Conservation (phyloP, 1,140 invertebrate species). For the Atta texana region DNA sequence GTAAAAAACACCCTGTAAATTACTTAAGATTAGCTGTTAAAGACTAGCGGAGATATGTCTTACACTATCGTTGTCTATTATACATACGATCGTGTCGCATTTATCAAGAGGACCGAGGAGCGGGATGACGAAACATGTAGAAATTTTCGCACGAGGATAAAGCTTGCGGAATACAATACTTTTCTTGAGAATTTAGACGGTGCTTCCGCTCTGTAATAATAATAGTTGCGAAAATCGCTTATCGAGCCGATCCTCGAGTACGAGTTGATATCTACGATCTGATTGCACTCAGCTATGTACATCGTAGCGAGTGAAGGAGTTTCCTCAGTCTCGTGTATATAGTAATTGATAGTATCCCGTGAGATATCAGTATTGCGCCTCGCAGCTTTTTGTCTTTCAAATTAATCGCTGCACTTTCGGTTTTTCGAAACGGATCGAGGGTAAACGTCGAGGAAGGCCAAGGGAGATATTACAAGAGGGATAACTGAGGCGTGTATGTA, state of each 20-base stretch:
- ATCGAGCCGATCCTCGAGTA: slow-evolving; percentile 25
- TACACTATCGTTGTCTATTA: slow-evolving; percentile 80
- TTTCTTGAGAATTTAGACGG: slow-evolving; percentile 34
- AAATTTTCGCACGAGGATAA: slow-evolving; percentile 51
- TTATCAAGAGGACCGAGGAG: slow-evolving; percentile 54
- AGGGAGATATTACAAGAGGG: background rate
- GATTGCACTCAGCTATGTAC: slow-evolving; percentile 19
- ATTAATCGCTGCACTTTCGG: slow-evolving; percentile 35
- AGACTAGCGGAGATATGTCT: slow-evolving; percentile 67
- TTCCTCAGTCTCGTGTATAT: slow-evolving; percentile 37
- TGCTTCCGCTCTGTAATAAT: slow-evolving; percentile 63
- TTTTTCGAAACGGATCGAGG: slow-evolving; percentile 61
- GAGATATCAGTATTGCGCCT: slow-evolving; percentile 55
- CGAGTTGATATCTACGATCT: slow-evolving; percentile 28
- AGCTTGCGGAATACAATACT: background rate
- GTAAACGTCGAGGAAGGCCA: slow-evolving; percentile 46
- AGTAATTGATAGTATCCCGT: slow-evolving; percentile 35
- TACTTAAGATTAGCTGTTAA: slow-evolving; percentile 79
- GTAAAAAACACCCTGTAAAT: slow-evolving; percentile 73
- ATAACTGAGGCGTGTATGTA: slow-evolving; percentile 66
- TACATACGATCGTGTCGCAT: slow-evolving; percentile 59
- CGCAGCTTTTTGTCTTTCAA: slow-evolving; percentile 54
- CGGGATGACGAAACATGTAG: background rate
- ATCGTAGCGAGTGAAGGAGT: background rate
- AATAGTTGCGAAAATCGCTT: slow-evolving; percentile 37